Conservation (phyloP, 1,140 invertebrate species). For the Apocrypta bakeri region DNA sequence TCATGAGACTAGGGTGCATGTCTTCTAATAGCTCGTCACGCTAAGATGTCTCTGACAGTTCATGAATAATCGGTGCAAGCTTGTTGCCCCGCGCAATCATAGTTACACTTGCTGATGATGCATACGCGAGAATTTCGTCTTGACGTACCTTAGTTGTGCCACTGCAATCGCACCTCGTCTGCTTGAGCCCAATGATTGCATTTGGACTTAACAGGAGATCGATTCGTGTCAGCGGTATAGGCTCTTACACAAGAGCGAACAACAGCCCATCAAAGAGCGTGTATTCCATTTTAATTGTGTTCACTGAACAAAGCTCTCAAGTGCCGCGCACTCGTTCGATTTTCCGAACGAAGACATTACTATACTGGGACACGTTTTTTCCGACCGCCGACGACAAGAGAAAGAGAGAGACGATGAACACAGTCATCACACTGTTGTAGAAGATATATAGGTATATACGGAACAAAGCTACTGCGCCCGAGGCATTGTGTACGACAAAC, state of each 20-base stretch:
- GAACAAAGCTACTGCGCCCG: not conserved
- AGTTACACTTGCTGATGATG: slow-evolving; percentile 8
- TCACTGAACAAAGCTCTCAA: too few species aligned
- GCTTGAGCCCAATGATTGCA: not conserved
- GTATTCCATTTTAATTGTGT: not conserved
- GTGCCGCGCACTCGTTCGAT: not conserved
- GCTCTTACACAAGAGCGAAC: too few species aligned
- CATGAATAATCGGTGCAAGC: slow-evolving; percentile 14
- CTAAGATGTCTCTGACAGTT: not conserved
- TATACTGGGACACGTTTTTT: not conserved
- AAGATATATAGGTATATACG: too few species aligned
- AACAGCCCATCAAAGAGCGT: not conserved
- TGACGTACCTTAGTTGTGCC: not conserved
- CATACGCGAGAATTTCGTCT: slow-evolving; percentile 35
- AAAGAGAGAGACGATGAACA: too few species aligned
- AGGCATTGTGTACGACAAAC: not conserved
- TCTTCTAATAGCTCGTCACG: not conserved
- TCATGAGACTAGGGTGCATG: not conserved
- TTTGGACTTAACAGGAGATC: not conserved
- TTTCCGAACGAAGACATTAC: not conserved
- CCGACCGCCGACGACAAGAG: not conserved
- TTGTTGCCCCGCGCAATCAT: slow-evolving; percentile 50
- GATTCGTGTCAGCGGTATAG: not conserved
- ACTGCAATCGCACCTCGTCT: not conserved
- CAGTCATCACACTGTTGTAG: too few species aligned